Conservation (phyloP, 2,113 vertebrate species). For the Brienomyrus longianalis region DNA sequence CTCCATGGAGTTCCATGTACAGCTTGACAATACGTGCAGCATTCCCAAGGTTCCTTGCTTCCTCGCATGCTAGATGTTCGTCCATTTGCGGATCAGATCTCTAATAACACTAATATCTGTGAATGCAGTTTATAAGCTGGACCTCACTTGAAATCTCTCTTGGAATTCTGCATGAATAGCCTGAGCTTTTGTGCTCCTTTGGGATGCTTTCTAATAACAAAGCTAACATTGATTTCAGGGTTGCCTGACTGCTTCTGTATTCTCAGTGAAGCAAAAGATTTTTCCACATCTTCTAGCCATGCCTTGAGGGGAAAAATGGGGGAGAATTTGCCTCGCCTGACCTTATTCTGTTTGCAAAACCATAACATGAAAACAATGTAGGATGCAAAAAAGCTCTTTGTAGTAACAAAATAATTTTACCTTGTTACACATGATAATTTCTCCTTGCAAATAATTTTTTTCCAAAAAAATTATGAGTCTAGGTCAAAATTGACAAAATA, state of each 20-base stretch:
- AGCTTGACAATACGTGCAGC: background rate
- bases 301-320: background rate
- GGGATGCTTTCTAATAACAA: background rate
- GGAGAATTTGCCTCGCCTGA: background rate
- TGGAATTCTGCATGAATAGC: background rate
- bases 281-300: background rate
- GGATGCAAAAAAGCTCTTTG: background rate
- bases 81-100: background rate
- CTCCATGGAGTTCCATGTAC: background rate
- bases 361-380: background rate
- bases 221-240: constrained; percentile 5
- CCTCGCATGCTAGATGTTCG: background rate
- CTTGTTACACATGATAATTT: background rate
- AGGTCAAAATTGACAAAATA: background rate
- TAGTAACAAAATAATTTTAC: constrained; percentile 11
- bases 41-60: background rate
- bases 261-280: background rate
- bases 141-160: background rate
- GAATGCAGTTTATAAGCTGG: background rate
- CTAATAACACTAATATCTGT: background rate
- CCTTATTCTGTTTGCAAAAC: background rate
- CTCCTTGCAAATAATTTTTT: background rate
- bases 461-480: background rate
- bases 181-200: background rate
- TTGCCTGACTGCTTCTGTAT: background rate